phyloP scores from a whole-genome alignment of 2,797 vertebrate species.

The Bufotes viridis region DNA sequence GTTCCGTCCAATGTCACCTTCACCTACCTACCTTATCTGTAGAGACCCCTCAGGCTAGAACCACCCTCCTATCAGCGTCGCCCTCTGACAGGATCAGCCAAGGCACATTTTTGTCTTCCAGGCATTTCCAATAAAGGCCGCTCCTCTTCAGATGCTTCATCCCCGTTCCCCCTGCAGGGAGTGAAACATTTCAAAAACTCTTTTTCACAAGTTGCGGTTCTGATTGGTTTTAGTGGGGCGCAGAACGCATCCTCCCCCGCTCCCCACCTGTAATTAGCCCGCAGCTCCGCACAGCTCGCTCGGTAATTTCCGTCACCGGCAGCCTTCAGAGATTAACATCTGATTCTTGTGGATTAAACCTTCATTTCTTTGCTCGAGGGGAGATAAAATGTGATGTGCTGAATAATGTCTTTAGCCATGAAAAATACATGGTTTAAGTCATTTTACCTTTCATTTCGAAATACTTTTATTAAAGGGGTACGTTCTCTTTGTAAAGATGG shows the following conservation, averaged over 20 bases:
- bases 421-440: not conserved
- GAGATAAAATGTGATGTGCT: slow-evolving; percentile 33
- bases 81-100: not conserved
- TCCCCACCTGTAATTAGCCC: not conserved
- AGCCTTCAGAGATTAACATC: slow-evolving; percentile 39
- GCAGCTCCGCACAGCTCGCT: not conserved
- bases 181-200: slow-evolving; percentile 23
- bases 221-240: slow-evolving; percentile 5
- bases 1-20: slow-evolving; percentile 1
- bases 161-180: not conserved
- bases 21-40: not conserved
- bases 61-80: not conserved
- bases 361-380: slow-evolving; percentile 22
- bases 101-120: not conserved
- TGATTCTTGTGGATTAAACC: slow-evolving; percentile 35
- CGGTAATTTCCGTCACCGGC: slow-evolving; percentile 21
- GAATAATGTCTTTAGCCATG: slow-evolving; percentile 35
- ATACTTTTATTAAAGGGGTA: too few relatives aligned
- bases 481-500: too few relatives aligned
- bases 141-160: not conserved
- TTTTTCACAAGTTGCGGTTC: not conserved
- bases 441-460: not conserved
- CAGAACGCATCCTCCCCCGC: not conserved
- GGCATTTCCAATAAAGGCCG: not conserved
- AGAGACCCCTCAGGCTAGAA: not conserved